These are phyloP conservation scores for Lasioglossum lativentre DNA, from an alignment of 2,888 invertebrate species.

Conservation along the genomic window DNA sequence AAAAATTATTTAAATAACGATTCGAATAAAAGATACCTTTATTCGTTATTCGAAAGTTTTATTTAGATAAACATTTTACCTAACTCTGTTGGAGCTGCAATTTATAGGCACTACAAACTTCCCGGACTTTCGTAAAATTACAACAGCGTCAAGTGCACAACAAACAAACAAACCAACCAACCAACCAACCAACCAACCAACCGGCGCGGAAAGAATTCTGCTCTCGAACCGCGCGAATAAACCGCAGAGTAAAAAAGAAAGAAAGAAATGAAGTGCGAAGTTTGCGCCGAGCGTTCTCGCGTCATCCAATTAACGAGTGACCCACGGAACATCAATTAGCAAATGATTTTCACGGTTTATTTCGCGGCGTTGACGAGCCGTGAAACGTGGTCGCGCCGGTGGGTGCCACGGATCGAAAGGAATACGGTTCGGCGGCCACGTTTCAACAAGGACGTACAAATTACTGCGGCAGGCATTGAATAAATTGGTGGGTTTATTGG, in stretches of 20 bases:
- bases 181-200: no score
- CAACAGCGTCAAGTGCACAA: background rate
- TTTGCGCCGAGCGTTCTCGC: background rate
- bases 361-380: slow-evolving; percentile 2
- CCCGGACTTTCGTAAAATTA: background rate
- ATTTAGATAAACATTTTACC: no score
- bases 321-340: slow-evolving; percentile 1
- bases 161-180: no score
- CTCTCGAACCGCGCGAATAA: background rate
- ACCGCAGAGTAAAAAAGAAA: background rate
- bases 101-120: no score
- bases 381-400: background rate
- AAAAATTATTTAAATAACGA: no score
- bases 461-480: slow-evolving; percentile 35
- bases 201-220: background rate
- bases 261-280: background rate
- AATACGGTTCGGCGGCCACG: slow-evolving; percentile 23
- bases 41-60: no score
- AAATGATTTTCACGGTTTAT: slow-evolving; percentile 24
- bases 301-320: slow-evolving; percentile 23
- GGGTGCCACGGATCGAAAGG: background rate
- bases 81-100: no score
- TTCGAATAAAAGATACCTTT: no score
- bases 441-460: slow-evolving; percentile 38
- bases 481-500: slow-evolving; percentile 42